These are phyloP conservation scores for Coleophora flavipennella DNA, from an alignment of 2,888 invertebrate species.

Conservation along the genomic window DNA sequence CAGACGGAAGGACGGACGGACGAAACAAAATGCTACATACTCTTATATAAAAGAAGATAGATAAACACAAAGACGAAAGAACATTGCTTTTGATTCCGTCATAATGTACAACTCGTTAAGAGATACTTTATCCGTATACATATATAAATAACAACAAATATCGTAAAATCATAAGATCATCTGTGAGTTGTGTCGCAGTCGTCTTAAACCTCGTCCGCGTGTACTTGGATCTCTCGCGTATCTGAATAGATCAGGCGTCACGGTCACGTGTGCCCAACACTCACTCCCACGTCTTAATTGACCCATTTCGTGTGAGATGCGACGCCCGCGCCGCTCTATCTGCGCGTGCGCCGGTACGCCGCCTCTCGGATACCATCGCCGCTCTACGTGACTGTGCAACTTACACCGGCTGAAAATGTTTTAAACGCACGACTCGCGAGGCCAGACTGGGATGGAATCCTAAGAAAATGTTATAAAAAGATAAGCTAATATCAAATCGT, in stretches of 20 bases:
- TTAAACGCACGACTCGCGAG: constrained; percentile 5
- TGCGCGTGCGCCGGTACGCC: constrained; percentile 39
- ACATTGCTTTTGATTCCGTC: too few relatives aligned
- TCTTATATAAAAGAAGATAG: too few relatives aligned
- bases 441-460: constrained; percentile 18
- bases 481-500: constrained; percentile 15
- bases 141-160: too few relatives aligned
- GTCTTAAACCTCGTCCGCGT: constrained; percentile 62
- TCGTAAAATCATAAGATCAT: constrained; percentile 22
- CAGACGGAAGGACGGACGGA: too few relatives aligned
- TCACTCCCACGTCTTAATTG: constrained; percentile 72
- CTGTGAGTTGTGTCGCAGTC: constrained; percentile 31
- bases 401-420: constrained; percentile 7
- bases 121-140: too few relatives aligned
- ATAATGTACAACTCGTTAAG: too few relatives aligned
- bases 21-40: too few relatives aligned
- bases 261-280: constrained; percentile 51
- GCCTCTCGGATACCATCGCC: constrained; percentile 66
- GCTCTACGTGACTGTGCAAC: constrained; percentile 54
- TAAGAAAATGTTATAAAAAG: too few relatives aligned
- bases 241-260: constrained; percentile 50
- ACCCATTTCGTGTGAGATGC: constrained; percentile 68
- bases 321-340: neutral
- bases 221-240: constrained; percentile 25
- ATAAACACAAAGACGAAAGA: too few relatives aligned